These are phyloP conservation scores for Drosophila sp. DNA, from an alignment of 1,140 invertebrate genomes.

Conservation along the genomic window DNA sequence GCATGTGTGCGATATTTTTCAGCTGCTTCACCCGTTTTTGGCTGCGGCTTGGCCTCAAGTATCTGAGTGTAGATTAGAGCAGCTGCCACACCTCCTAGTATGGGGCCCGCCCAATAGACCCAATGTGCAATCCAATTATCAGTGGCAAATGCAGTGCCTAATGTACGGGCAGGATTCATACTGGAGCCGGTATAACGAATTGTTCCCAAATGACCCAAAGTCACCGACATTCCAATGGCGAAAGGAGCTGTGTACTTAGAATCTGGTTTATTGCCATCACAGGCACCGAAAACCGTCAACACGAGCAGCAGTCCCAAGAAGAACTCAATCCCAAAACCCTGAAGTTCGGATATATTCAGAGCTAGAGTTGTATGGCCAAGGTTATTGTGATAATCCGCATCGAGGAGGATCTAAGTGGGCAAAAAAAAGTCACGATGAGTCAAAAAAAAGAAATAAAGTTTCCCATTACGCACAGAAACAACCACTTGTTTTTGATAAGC, in stretches of 20 bases:
- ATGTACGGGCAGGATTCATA: constrained; percentile 95
- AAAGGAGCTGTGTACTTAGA: constrained; percentile 92
- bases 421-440: not conserved
- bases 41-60: constrained; percentile 82
- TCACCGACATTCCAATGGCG: constrained; percentile 94
- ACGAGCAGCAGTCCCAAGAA: constrained; percentile 95
- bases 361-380: constrained; percentile 87
- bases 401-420: constrained; percentile 86
- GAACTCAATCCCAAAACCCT: constrained; percentile 95
- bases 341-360: constrained; percentile 85
- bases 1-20: constrained; percentile 82
- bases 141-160: constrained; percentile 92
- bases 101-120: constrained; percentile 95
- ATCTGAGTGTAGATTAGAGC: constrained; percentile 88
- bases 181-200: constrained; percentile 93
- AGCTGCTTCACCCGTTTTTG: constrained; percentile 60
- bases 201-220: constrained; percentile 93
- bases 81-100: constrained; percentile 90
- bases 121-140: constrained; percentile 91
- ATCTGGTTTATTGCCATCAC: constrained; percentile 87
- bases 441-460: not conserved
- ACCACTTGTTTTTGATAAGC: not conserved
- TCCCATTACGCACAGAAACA: not conserved
- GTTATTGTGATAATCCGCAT: constrained; percentile 84
- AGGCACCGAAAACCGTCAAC: constrained; percentile 94